Conservation (phyloP, 53 echinoderm and acorn worm species). For the Echinometra lucunter region DNA sequence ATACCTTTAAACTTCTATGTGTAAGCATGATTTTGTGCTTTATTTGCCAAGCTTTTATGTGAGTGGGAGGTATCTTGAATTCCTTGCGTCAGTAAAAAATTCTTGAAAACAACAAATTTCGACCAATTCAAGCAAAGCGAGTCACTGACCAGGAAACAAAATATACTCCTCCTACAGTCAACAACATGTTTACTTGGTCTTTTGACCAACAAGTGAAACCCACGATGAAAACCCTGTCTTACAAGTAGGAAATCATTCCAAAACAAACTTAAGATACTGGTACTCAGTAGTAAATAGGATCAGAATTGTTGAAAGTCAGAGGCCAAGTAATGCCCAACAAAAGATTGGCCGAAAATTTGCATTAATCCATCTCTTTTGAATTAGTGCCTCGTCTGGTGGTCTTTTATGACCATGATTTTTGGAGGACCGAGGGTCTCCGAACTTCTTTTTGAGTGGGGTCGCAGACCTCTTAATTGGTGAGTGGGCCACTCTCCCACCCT, state of each 20-base stretch:
- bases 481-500: not conserved
- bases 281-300: slow-evolving; percentile 12
- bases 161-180: not conserved
- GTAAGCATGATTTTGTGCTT: too few species aligned
- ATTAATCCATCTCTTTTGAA: not conserved
- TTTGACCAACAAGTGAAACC: not conserved
- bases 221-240: not conserved
- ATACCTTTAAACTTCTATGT: too few species aligned
- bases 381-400: not conserved
- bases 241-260: slow-evolving; percentile 1
- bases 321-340: not conserved
- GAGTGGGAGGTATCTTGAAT: not conserved
- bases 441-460: not conserved
- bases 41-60: not conserved
- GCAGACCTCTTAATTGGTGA: slow-evolving; percentile 2
- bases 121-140: not conserved
- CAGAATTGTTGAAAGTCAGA: not conserved
- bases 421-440: not conserved
- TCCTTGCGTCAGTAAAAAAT: not conserved
- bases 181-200: slow-evolving; percentile 37
- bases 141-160: slow-evolving; percentile 45
- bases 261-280: slow-evolving; percentile 2
- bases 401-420: not conserved
- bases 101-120: slow-evolving; percentile 24
- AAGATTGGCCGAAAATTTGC: not conserved